Evolutionary conservation across 2,797 vertebrate genomes (phyloP), one percentile per base, ranked within the genome.

Genomic region (Acestrorhynchus altus): DNA sequence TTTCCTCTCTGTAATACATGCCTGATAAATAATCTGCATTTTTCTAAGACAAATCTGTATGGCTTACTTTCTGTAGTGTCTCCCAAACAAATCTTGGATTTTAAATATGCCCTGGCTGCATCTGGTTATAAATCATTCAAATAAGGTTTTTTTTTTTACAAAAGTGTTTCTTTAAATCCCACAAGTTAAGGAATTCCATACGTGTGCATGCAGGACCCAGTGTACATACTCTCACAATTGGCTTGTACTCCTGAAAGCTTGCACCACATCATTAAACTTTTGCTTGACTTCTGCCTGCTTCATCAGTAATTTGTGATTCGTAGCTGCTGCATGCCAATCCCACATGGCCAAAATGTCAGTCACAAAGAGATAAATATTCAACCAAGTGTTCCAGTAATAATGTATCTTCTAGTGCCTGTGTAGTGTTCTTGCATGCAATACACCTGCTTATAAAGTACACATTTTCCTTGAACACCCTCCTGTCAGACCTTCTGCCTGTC

Each of bases 221-320:
- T 39, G 24, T 60, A 26, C 42, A 13, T 31, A 60, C 26, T 73
- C 52, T 61, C 9, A 26, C n/a, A 31, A n/a, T 24, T 51, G 44
- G 15, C 46, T 51, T 47, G 44, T 13, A 22, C 10, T 31, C 16
- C 39, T 51, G 13, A 60, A 13, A 6, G 31, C 22, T 40, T 18
- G 31, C 26, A 76, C 47, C 56, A 70, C 52, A 39, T 72, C 71
- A 75, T 81, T 78, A 80, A 80, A 79, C 11, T 54, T 7, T 56
- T n/a, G 73, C 52, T 20, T 12, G 1, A 11, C 47, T 16, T 61
- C 64, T 28, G 78, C 40, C 2, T 10, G 79, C 81, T 88, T 88
- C 84, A 79, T 83, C n/a, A 51, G 52, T 79, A 71, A 68, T 83
- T 35, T 39, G 86, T 81, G 47, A 88, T 81, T 80, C 76, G 77